These are phyloP conservation scores for Aegypius monachus DNA, from an alignment of 2,113 vertebrate species.

Conservation along the genomic window DNA sequence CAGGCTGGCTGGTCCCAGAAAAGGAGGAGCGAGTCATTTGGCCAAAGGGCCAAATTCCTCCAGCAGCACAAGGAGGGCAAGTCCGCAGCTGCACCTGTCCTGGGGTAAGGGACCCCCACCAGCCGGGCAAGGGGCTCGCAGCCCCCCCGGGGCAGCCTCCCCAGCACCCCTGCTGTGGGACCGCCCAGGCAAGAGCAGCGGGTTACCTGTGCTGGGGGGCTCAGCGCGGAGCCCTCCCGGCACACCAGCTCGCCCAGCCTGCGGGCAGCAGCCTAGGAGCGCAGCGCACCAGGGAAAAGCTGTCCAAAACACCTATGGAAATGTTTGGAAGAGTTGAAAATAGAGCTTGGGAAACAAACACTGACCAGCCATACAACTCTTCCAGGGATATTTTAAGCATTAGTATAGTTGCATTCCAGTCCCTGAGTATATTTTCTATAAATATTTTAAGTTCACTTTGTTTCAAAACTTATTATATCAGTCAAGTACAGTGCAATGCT, in stretches of 20 bases:
- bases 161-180: neutral
- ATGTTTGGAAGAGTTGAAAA: neutral
- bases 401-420: neutral
- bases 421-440: neutral
- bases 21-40: neutral
- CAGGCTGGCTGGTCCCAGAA: neutral
- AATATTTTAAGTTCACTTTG: slow-evolving; percentile 12
- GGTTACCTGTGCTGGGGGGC: neutral
- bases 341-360: neutral
- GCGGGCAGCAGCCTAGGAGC: neutral
- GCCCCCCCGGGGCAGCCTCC: neutral
- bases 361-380: neutral
- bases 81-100: neutral
- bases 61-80: neutral
- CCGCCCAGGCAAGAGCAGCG: fast-evolving
- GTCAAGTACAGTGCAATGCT: neutral
- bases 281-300: neutral
- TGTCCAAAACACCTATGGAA: neutral
- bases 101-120: neutral
- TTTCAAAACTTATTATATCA: neutral
- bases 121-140: neutral
- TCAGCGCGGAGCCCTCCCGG: neutral
- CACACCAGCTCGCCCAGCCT: neutral
- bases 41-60: neutral
- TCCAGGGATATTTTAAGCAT: neutral